phyloP scores from a whole-genome alignment of 2,113 vertebrate genomes.

The Labeo catla region DNA sequence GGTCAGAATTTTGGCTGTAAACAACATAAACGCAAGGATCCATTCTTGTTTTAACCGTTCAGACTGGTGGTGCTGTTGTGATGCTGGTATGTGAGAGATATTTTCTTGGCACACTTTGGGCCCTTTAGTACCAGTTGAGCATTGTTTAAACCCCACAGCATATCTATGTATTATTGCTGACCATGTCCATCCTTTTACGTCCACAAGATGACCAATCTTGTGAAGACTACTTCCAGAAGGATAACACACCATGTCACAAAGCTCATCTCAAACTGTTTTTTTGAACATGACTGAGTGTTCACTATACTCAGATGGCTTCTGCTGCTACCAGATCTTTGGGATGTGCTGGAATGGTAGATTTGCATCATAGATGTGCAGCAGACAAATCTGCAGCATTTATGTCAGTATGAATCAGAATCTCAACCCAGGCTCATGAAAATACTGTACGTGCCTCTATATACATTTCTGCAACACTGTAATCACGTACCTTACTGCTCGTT shows the following conservation, averaged over 20 bases:
- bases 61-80: background rate
- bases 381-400: too few species aligned
- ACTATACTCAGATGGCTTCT: background rate
- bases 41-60: background rate
- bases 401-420: too few species aligned
- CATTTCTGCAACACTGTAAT: too few species aligned
- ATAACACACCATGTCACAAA: background rate
- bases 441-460: too few species aligned
- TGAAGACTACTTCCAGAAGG: background rate
- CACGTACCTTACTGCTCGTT: too few species aligned
- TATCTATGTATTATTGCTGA: background rate
- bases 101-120: background rate
- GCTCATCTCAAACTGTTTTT: background rate
- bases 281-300: background rate
- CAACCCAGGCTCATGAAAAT: too few species aligned
- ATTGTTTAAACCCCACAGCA: background rate
- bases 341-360: background rate
- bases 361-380: background rate
- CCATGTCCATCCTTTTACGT: background rate
- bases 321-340: background rate
- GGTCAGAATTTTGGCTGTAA: background rate
- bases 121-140: background rate
- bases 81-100: background rate
- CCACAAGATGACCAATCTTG: background rate
- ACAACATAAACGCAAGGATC: background rate